Evolutionary conservation across 2,888 invertebrate species (phyloP), one percentile per base, ranked within the genome.

Genomic region (Mimachlamys varia): DNA sequence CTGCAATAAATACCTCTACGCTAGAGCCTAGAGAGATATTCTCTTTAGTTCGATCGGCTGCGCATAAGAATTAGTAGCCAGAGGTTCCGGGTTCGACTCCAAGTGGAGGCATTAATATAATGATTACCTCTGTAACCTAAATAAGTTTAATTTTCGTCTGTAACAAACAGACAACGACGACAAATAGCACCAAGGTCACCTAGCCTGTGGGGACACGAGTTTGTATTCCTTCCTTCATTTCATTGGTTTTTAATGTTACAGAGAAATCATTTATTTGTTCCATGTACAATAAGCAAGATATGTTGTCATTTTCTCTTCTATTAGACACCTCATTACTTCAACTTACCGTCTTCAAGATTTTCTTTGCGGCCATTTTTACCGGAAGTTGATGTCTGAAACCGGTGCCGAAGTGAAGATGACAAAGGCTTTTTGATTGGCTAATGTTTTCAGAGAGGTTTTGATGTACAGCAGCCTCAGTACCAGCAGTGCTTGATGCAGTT

Each of bases 341-440:
- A 12, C 33, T 76, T 76, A 76, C 76, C 76, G 19, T 33, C 27
- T 76, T 76, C 76, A 76, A 12, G 4, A 22, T 13, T 0, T 76
- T 12, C 33, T 33, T 76, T 33, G 76, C 76, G 33, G 76, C 76
- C 76, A 76, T 76, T 76, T 76, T 76, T 76, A 76, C 76, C 76
- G 76, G 76, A 76, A 76, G 76, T 76, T 33, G 33, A 10, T 0
- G 27, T 27, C 3, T 33, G 76, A 33, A 27, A 7, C 33, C 33
- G 44, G 33, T 33, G n/a, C 76, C 76, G 76, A 76, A 76, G 76
- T 33, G 33, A 13, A 33, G 12, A 76, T 76, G 76, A 76, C 4
- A 76, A 19, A 33, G 33, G 27, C 13, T 76, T 33, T 76, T 76
- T 76, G 76, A 76, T 76, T 76, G 76, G 76, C 27, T 33, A 12